Percentiles rank a stretch among this genome's conserved stretches.
Conservation (phyloP, 2,113 vertebrate genomes). For the Craseonycteris thonglongyai region DNA sequence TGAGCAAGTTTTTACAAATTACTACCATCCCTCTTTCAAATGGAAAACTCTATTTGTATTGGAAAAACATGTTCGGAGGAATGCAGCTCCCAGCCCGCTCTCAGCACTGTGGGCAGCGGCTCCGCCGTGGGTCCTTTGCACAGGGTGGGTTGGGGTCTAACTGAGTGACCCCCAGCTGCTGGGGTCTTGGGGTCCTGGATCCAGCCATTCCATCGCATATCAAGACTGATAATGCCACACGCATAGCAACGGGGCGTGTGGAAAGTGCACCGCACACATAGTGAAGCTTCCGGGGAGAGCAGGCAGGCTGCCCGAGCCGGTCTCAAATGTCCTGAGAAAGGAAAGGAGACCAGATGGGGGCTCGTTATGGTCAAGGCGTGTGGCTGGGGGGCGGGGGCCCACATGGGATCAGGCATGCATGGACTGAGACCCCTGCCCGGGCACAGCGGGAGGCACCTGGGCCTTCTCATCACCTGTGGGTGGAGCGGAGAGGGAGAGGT, state of each 20-base stretch:
- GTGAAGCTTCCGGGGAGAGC: background rate
- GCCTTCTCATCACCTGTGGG: background rate
- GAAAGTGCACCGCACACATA: background rate
- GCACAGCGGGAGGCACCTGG: background rate
- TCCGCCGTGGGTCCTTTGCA: accelerated
- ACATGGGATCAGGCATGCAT: accelerated
- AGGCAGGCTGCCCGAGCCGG: background rate
- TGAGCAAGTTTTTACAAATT: background rate
- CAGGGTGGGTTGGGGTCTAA: background rate
- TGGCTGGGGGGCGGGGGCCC: background rate
- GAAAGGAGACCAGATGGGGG: background rate
- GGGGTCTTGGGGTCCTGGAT: background rate
- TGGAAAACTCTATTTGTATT: background rate
- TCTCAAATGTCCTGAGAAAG: background rate
- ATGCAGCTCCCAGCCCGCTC: background rate
- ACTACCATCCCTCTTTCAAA: background rate
- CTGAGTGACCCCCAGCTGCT: background rate
- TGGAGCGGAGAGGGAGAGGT: background rate
- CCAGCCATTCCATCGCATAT: background rate
- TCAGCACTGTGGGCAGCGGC: background rate
- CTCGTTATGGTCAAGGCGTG: background rate
- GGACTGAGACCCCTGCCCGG: too few species aligned
- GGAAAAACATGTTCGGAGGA: background rate
- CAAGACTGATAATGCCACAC: background rate
- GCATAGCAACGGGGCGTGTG: background rate